These are phyloP conservation scores for Rhinoderma darwinii DNA, from an alignment of 2,113 vertebrate genomes.

Conservation along the genomic window DNA sequence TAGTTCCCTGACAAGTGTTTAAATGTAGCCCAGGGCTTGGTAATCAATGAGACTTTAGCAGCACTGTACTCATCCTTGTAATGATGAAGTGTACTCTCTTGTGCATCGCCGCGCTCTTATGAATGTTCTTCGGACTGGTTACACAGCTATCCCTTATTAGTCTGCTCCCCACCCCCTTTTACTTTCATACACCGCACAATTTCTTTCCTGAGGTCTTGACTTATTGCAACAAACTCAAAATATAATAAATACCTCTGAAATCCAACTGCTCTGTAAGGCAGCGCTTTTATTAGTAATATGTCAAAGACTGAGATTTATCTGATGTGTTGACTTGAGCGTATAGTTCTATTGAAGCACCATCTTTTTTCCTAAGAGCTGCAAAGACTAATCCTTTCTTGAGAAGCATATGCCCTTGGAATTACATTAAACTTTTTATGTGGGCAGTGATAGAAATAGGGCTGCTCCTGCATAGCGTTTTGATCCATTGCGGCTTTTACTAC, in stretches of 20 bases:
- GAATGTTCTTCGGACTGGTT: constrained; percentile 26
- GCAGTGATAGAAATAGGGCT: constrained; percentile 49
- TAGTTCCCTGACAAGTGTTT: background rate
- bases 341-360: constrained; percentile 57
- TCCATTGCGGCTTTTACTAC: constrained; percentile 56
- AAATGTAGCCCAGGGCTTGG: background rate
- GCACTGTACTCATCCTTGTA: constrained; percentile 19
- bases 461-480: constrained; percentile 42
- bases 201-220: constrained; percentile 52
- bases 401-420: constrained; percentile 55
- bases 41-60: constrained; percentile 24
- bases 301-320: constrained; percentile 55
- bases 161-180: constrained; percentile 19
- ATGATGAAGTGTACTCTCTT: constrained; percentile 31
- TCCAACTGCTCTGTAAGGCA: constrained; percentile 53
- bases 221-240: constrained; percentile 56
- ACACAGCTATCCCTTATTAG: constrained; percentile 36
- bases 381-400: constrained; percentile 57
- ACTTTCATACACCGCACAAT: constrained; percentile 39
- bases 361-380: constrained; percentile 49
- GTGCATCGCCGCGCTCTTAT: constrained; percentile 30
- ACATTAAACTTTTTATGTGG: constrained; percentile 58
- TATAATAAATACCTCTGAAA: constrained; percentile 57
- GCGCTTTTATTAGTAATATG: constrained; percentile 57
- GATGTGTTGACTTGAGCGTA: constrained; percentile 55